These are phyloP conservation scores for Eutrigla gurnardus DNA, from an alignment of 2,797 vertebrate species.

Conservation along the genomic window DNA sequence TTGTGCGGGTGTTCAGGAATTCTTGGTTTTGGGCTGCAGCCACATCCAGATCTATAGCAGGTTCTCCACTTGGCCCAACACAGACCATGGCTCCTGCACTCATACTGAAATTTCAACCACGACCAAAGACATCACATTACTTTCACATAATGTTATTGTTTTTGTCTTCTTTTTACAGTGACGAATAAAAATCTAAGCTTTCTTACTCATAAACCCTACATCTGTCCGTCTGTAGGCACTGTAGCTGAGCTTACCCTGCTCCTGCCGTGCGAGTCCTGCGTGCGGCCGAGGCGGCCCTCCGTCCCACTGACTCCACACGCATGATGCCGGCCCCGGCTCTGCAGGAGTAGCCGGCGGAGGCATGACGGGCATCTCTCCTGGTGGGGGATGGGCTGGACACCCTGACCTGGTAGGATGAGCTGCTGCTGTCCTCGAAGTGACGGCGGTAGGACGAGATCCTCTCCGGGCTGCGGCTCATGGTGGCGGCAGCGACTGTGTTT, in stretches of 20 bases:
- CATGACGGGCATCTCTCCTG: constrained; percentile 67
- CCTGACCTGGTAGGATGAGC: constrained; percentile 79
- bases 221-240: background rate
- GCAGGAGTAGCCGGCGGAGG: constrained; percentile 73
- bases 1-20: constrained; percentile 77
- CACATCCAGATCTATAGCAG: constrained; percentile 75
- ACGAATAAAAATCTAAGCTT: background rate
- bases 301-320: constrained; percentile 71
- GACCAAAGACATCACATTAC: background rate
- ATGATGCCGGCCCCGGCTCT: constrained; percentile 53
- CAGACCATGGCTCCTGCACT: constrained; percentile 71
- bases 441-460: constrained; percentile 86
- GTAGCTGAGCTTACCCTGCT: constrained; percentile 68
- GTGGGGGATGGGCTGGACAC: constrained; percentile 84
- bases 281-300: constrained; percentile 77
- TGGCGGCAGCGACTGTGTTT: constrained; percentile 32
- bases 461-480: constrained; percentile 83
- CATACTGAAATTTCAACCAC: constrained; percentile 55
- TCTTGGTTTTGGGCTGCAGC: constrained; percentile 82
- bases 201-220: background rate
- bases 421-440: constrained; percentile 82
- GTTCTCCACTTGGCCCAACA: constrained; percentile 68
- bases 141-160: background rate
- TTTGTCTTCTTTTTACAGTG: background rate
- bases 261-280: constrained; percentile 72